Percentiles rank a stretch among this genome's conserved stretches.
These are phyloP conservation scores for Pseudomyrmex flavicornis DNA, from an alignment of 1,140 invertebrate genomes.

Conservation along the genomic window DNA sequence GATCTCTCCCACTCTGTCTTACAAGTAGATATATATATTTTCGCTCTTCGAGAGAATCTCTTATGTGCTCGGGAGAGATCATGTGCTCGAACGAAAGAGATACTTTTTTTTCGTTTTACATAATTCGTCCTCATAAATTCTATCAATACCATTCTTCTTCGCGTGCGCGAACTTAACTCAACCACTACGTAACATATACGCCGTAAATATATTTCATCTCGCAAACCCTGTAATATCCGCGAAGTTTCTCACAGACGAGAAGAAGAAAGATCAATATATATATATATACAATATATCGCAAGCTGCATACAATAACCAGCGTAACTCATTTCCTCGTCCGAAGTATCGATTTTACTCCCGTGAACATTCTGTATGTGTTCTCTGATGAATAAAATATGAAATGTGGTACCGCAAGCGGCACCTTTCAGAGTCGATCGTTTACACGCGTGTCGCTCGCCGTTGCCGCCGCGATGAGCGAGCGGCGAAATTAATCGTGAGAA, in stretches of 20 bases:
- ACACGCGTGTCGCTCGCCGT: neutral
- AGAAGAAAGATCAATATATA: neutral
- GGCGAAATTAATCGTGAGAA: constrained; percentile 41
- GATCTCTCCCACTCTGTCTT: neutral
- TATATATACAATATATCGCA: no score
- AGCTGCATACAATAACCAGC: neutral
- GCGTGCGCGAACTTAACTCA: constrained; percentile 14
- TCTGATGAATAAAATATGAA: constrained; percentile 15
- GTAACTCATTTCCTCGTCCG: neutral
- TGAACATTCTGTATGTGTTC: no score
- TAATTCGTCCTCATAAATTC: neutral
- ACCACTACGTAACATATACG: neutral
- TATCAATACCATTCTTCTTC: neutral
- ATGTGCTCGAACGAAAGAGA: neutral
- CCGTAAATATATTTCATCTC: constrained; percentile 14
- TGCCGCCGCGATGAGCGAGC: neutral
- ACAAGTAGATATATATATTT: neutral
- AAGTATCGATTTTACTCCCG: neutral
- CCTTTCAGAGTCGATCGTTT: neutral
- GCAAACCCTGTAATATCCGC: constrained; percentile 10
- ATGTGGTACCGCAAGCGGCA: neutral
- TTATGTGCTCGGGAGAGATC: neutral
- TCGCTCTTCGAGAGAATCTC: neutral
- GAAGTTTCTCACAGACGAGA: neutral
- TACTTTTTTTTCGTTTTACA: neutral